Percentiles rank a stretch among this genome's conserved stretches.
phyloP scores from a whole-genome alignment of 2,113 vertebrate species.

The Gallinago media region DNA sequence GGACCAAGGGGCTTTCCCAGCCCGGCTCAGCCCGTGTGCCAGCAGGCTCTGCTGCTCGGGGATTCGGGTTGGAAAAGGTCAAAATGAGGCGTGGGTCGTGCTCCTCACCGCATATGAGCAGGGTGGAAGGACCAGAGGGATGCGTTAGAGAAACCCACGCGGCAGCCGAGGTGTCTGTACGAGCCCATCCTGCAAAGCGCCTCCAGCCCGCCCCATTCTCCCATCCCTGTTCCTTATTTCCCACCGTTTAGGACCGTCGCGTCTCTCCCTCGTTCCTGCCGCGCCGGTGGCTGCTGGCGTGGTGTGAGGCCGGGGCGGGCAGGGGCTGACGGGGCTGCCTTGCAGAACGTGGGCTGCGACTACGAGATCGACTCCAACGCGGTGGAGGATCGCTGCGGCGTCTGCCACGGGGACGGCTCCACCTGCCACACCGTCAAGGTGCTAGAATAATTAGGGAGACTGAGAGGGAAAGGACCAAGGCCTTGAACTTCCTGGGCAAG shows the following conservation, averaged over 20 bases:
- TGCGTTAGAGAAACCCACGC: accelerated
- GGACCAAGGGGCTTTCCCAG: background rate
- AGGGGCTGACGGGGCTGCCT: background rate
- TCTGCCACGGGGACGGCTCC: slow-evolving; percentile 90
- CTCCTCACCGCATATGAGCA: accelerated
- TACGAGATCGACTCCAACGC: slow-evolving; percentile 89
- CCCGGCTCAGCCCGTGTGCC: accelerated
- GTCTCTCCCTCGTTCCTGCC: background rate
- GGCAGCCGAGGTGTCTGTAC: accelerated
- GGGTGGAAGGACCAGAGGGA: background rate
- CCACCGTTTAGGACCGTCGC: background rate
- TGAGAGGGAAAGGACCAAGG: too few species aligned
- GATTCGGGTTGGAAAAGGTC: background rate
- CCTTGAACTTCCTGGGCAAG: too few species aligned
- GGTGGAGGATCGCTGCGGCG: slow-evolving; percentile 90
- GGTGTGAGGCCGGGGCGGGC: background rate
- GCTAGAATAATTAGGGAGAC: too few species aligned
- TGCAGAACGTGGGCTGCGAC: slow-evolving; percentile 93
- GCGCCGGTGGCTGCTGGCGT: accelerated
- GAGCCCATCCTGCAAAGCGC: background rate
- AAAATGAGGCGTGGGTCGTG: background rate
- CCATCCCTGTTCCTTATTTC: background rate
- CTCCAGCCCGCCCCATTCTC: background rate
- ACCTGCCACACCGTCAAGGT: slow-evolving; percentile 90
- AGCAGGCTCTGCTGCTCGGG: background rate